Conservation (phyloP, 2,797 vertebrate species). For the Gila robusta region DNA sequence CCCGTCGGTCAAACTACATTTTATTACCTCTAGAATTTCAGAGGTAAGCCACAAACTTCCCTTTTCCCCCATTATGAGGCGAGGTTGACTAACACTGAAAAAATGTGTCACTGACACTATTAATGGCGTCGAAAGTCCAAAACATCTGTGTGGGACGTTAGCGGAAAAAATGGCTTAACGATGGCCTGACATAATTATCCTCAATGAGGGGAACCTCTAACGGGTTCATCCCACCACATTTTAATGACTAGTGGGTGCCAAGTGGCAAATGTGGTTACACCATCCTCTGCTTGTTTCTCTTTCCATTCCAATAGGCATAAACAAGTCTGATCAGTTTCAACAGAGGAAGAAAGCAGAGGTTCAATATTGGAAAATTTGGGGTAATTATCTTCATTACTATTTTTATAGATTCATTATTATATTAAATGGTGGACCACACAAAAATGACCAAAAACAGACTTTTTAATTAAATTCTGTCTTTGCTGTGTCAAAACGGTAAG, state of each 20-base stretch:
- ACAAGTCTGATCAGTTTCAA: constrained; percentile 60
- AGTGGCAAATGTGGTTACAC: constrained; percentile 67
- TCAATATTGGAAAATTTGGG: background rate
- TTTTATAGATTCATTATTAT: background rate
- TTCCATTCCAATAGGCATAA: constrained; percentile 63
- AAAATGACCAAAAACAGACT: background rate
- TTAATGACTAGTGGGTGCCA: constrained; percentile 79
- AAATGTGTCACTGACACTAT: constrained; percentile 28
- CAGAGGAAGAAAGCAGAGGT: background rate
- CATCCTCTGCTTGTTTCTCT: constrained; percentile 68
- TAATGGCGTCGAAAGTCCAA: constrained; percentile 7
- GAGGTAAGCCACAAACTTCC: constrained; percentile 50
- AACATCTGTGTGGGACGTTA: constrained; percentile 22
- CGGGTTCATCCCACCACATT: constrained; percentile 74
- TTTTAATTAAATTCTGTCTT: background rate
- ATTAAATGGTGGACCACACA: background rate
- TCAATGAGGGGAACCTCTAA: constrained; percentile 73
- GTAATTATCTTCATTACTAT: background rate
- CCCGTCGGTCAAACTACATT: constrained; percentile 48
- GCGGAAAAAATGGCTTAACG: constrained; percentile 49
- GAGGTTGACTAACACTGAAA: constrained; percentile 29
- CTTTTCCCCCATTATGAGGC: constrained; percentile 23
- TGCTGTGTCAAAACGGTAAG: background rate
- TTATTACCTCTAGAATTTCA: constrained; percentile 57
- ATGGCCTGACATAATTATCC: constrained; percentile 58